Evolutionary conservation across 2,888 invertebrate species (phyloP).

Genomic region (Phortica magna): DNA sequence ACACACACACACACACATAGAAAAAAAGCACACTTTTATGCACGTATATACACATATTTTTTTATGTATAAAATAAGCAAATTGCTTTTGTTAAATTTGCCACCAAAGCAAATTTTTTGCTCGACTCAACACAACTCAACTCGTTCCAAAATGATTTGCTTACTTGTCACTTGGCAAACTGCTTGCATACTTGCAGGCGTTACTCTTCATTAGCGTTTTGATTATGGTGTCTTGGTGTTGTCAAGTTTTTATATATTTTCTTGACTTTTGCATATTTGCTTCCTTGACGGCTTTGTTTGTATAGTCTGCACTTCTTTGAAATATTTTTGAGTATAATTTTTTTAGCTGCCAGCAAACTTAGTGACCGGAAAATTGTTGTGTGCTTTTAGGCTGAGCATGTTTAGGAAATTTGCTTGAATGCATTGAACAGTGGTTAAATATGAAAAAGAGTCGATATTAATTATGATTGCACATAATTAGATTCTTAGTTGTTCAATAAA

Average conservation of each 20-base stretch:
- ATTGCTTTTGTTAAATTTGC: slow-evolving; percentile 69
- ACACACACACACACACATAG: slow-evolving; percentile 31
- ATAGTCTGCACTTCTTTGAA: slow-evolving; percentile 47
- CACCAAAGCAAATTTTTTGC: slow-evolving; percentile 46
- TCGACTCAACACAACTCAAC: slow-evolving; percentile 30
- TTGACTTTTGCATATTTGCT: slow-evolving; percentile 22
- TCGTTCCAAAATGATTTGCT: not conserved
- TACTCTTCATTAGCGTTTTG: slow-evolving; percentile 38
- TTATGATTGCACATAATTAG: too few relatives aligned
- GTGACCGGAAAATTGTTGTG: slow-evolving; percentile 71
- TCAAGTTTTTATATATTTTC: not conserved
- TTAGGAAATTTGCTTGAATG: slow-evolving; percentile 39
- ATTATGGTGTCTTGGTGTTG: slow-evolving; percentile 2
- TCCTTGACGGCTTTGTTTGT: slow-evolving; percentile 34
- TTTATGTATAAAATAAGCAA: slow-evolving; percentile 56
- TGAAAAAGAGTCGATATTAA: too few relatives aligned
- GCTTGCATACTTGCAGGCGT: slow-evolving; percentile 40
- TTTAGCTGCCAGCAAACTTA: slow-evolving; percentile 39
- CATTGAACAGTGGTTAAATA: slow-evolving; percentile 41
- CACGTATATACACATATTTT: too few relatives aligned
- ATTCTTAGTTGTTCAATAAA: too few relatives aligned
- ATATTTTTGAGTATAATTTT: slow-evolving; percentile 37
- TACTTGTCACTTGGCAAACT: not conserved
- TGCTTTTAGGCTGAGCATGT: slow-evolving; percentile 42
- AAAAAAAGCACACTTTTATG: too few relatives aligned